Evolutionary conservation across 2,797 vertebrate genomes (phyloP).

Genomic region (Anniella stebbinsi): DNA sequence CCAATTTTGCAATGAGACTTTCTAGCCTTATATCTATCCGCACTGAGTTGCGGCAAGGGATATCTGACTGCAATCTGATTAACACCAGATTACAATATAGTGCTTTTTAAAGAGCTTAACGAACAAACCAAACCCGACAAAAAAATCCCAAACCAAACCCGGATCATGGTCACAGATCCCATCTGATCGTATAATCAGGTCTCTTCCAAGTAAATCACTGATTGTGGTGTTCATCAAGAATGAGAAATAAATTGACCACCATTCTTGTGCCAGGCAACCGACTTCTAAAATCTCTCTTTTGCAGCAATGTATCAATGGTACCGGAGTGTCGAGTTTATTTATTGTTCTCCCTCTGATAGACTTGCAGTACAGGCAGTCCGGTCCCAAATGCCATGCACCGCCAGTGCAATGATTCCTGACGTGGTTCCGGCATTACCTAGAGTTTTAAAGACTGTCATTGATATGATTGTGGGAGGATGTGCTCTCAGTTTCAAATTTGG

Average conservation of each 20-base stretch:
- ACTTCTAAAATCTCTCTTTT: background rate
- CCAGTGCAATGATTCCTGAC: background rate
- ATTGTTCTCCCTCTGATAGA: background rate
- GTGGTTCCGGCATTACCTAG: background rate
- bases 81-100: slow-evolving; percentile 68
- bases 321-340: background rate
- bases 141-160: background rate
- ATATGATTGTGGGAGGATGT: background rate
- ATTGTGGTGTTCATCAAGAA: background rate
- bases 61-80: slow-evolving; percentile 68
- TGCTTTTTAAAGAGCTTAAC: slow-evolving; percentile 50
- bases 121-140: background rate
- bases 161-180: slow-evolving; percentile 50
- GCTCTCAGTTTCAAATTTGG: background rate
- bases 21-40: slow-evolving; percentile 18
- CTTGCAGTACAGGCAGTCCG: background rate
- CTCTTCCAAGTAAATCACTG: slow-evolving; percentile 11
- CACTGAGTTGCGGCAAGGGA: background rate
- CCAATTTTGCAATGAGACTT: slow-evolving; percentile 21
- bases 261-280: background rate
- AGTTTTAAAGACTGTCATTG: background rate
- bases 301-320: background rate
- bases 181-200: slow-evolving; percentile 37
- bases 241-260: background rate
- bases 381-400: too few relatives aligned